These are phyloP conservation scores for Monopterus albus DNA, from an alignment of 2,113 vertebrate genomes.

Conservation along the genomic window DNA sequence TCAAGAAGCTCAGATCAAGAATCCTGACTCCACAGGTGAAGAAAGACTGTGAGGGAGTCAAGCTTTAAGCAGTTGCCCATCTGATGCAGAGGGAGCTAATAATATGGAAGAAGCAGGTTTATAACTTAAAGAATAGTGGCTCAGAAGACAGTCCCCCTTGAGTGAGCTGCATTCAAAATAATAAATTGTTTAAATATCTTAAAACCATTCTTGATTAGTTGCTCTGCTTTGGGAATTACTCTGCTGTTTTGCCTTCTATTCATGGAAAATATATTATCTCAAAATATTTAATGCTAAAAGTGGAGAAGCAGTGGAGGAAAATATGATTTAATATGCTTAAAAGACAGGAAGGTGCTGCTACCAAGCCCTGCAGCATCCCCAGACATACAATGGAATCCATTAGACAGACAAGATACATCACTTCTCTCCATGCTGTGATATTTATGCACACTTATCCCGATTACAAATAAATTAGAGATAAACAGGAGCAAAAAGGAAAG, in stretches of 20 bases:
- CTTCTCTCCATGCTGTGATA: constrained; percentile 3
- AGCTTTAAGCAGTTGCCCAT: constrained; percentile 10
- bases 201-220: constrained; percentile 26
- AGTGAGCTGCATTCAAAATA: constrained; percentile 23
- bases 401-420: constrained; percentile 34
- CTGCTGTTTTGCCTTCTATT: constrained; percentile 2
- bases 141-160: neutral
- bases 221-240: constrained; percentile 36
- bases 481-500: constrained; percentile 22
- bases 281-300: neutral
- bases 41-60: constrained; percentile 17
- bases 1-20: constrained; percentile 4
- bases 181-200: constrained; percentile 36
- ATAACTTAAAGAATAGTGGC: constrained; percentile 15
- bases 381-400: constrained; percentile 54
- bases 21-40: constrained; percentile 24
- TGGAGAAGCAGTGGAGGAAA: constrained; percentile 16
- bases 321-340: constrained; percentile 11
- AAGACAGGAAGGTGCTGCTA: constrained; percentile 24
- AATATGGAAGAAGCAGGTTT: constrained; percentile 12
- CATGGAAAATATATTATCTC: constrained; percentile 18
- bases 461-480: constrained; percentile 60
- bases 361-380: constrained; percentile 34
- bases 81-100: constrained; percentile 19
- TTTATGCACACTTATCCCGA: constrained; percentile 61